Evolutionary conservation across 2,888 invertebrate species (phyloP), one percentile per base, ranked within the genome.

Genomic region (Torymus texanus): DNA sequence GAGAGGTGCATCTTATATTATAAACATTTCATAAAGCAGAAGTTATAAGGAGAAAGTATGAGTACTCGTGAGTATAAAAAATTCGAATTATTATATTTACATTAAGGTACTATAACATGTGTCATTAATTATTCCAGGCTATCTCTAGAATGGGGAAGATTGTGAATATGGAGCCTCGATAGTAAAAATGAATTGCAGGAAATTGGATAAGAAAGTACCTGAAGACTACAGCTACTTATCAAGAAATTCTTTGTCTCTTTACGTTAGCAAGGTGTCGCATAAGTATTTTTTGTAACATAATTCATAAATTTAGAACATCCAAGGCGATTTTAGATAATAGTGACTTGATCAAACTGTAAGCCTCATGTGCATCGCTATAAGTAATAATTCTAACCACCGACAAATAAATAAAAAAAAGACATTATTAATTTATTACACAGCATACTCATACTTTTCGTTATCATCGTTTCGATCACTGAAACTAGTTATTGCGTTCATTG

Each of bases 151-250:
- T 41, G 41, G 41, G 41, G 41, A 41, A 41, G 41, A 41, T 41
- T 41, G 41, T 41, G 41, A 41, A 41, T 41, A 41, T 41, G 50
- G 11, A 50, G 65, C 53, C 16, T 66, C 50, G 51, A 21, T 51
- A 53, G 5, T 24, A 53, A 18, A 51, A 29, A 58, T 58, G 10
- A 56, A 56, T 16, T 29, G 29, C 24, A 41, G 41, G 12, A 80
- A 73, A 51, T 81, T 83, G 79, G 81, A 85, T 86, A 87, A 86
- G 86, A 85, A 86, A 87, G 87, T 87, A 88, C 83, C 83, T 80
- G 81, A 83, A 81, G 76, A 78, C 81, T 78, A 66, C 80, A 63
- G 58, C 24, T 71, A 16, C 21, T 77, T 59, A 77, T 41, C 53
- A 61, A 14, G 53, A 18, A n/a, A 59, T 41, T 41, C 41, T 41